A percentile compares a stretch with the other conserved stretches of the same genome.
Conservation (phyloP, 2,113 vertebrate species). For the Anguilla rostrata region DNA sequence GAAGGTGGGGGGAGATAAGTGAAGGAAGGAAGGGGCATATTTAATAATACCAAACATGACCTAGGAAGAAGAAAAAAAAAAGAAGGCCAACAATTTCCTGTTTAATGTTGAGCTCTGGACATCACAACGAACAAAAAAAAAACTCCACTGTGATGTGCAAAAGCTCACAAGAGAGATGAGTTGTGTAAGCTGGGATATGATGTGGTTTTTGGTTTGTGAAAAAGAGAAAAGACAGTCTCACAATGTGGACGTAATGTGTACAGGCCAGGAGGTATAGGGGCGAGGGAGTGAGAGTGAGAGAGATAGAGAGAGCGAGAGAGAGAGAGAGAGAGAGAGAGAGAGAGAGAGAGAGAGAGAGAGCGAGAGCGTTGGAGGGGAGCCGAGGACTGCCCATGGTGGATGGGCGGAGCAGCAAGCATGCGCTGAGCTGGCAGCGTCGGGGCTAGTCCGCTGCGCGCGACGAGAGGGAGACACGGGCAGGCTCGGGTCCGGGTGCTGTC, state of each 20-base stretch:
- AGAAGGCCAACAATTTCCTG: conserved; percentile 3
- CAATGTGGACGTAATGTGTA: conserved; percentile 12
- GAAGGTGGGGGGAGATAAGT: neutral
- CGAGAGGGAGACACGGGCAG: conserved; percentile 65
- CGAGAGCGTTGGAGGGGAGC: conserved; percentile 49
- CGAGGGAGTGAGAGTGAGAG: neutral
- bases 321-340: conserved; percentile 1
- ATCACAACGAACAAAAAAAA: neutral
- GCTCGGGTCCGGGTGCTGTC: conserved; percentile 69
- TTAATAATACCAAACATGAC: neutral
- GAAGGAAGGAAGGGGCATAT: neutral
- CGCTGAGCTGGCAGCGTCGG: conserved; percentile 76
- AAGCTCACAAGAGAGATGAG: neutral
- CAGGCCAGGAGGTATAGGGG: neutral
- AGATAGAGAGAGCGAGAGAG: neutral
- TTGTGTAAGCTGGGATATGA: neutral
- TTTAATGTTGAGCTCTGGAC: neutral
- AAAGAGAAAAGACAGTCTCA: conserved; percentile 1
- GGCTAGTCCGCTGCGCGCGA: conserved; percentile 62
- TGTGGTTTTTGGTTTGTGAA: neutral
- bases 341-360: neutral
- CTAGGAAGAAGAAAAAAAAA: neutral
- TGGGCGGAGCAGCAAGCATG: conserved; percentile 74
- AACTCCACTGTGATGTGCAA: neutral
- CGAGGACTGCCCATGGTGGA: conserved; percentile 62